Evolutionary conservation across 2,113 vertebrate genomes (phyloP).

Genomic region (Pantherophis guttatus): DNA sequence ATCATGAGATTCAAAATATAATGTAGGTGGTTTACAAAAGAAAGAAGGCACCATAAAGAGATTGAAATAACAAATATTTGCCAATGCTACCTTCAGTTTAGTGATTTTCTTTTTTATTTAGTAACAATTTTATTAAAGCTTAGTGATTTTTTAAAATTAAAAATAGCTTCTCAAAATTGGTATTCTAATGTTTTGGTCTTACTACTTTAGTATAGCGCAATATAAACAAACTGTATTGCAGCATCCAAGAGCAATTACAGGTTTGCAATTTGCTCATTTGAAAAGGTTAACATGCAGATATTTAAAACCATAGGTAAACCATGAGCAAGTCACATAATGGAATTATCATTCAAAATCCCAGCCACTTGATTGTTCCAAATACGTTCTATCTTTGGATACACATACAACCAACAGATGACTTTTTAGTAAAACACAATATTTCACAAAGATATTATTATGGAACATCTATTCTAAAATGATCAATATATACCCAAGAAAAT

Average conservation of each 20-base stretch:
- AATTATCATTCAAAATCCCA: neutral
- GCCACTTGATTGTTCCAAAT: neutral
- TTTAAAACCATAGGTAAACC: neutral
- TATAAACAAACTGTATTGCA: neutral
- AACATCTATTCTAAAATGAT: neutral
- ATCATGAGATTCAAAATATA: neutral
- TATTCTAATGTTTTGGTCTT: neutral
- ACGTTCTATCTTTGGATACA: too few species aligned
- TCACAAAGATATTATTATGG: neutral
- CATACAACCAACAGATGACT: neutral
- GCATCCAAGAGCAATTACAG: neutral
- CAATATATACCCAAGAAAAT: neutral
- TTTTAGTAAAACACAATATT: neutral
- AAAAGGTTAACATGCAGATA: neutral
- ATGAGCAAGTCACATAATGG: neutral
- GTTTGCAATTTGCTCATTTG: neutral
- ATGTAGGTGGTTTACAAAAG: neutral
- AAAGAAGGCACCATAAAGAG: neutral
- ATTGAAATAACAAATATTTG: neutral
- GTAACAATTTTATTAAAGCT: neutral
- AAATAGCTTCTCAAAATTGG: neutral
- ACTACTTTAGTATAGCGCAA: neutral
- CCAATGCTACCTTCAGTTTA: neutral
- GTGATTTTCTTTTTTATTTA: neutral
- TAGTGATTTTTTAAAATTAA: neutral